Evolutionary conservation across 2,888 invertebrate genomes (phyloP).

Genomic region (Didymodactylos carnosus): DNA sequence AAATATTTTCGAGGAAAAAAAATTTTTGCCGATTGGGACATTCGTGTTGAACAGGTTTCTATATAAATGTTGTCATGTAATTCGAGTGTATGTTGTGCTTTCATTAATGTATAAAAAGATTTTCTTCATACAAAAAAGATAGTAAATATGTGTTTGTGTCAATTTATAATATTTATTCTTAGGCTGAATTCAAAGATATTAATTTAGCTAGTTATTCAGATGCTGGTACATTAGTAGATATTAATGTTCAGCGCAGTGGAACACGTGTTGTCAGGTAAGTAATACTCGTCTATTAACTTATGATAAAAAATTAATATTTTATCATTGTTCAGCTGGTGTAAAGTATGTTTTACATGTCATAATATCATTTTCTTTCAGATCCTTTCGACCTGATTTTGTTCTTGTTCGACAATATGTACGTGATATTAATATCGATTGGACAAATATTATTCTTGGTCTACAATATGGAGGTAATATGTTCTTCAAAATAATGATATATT

Average conservation of each 20-base stretch:
- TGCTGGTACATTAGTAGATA: constrained; percentile 63
- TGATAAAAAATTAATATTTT: not conserved
- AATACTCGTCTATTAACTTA: no score
- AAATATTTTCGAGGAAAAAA: constrained; percentile 25
- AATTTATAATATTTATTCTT: constrained; percentile 17
- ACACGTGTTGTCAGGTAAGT: constrained; percentile 62
- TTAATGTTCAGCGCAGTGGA: constrained; percentile 72
- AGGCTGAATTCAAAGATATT: constrained; percentile 75
- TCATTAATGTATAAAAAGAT: no score
- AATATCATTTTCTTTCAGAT: constrained; percentile 37
- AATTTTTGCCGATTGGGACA: constrained; percentile 78
- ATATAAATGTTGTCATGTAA: constrained; percentile 1
- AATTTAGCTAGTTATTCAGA: constrained; percentile 66
- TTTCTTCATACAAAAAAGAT: no score
- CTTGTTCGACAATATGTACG: constrained; percentile 77
- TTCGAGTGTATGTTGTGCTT: no score
- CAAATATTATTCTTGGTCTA: constrained; percentile 65
- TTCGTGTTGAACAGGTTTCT: constrained; percentile 65
- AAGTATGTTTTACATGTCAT: not conserved
- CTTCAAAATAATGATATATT: no score
- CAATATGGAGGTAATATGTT: constrained; percentile 86
- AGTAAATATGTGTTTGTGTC: no score
- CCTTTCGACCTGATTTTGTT: constrained; percentile 80
- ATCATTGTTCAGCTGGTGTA: no score
- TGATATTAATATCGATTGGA: constrained; percentile 68